phyloP scores from a whole-genome alignment of 1,140 invertebrate species.

The Archivesica marissinica region DNA sequence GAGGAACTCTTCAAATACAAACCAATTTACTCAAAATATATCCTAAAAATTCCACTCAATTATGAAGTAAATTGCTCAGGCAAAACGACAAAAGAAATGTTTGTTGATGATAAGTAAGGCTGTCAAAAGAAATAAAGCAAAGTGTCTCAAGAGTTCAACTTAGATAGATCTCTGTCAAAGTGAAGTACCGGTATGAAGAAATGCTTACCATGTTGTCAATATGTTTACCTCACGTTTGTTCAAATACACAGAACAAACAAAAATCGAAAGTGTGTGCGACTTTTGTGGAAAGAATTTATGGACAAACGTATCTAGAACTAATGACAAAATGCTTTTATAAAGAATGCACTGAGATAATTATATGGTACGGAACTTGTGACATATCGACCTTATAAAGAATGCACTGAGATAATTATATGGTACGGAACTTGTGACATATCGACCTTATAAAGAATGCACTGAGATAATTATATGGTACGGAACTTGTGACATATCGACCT shows the following conservation, averaged over 20 bases:
- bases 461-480: no score
- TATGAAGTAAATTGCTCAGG: conserved; percentile 5
- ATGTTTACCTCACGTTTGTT: conserved; percentile 19
- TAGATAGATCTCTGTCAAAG: conserved; percentile 2
- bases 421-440: not conserved
- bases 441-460: not conserved
- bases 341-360: not conserved
- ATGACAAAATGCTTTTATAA: not conserved
- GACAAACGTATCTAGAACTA: not conserved
- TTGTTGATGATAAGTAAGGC: not conserved
- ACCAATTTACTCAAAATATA: conserved; percentile 27
- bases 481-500: not conserved
- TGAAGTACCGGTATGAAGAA: not conserved
- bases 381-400: not conserved
- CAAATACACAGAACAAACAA: conserved; percentile 38
- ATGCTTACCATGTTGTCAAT: conserved; percentile 25
- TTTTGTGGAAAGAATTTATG: conserved; percentile 17
- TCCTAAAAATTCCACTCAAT: conserved; percentile 4
- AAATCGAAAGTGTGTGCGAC: conserved; percentile 26
- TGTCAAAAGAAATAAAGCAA: conserved; percentile 17
- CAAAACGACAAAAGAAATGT: conserved; percentile 18
- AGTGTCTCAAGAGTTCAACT: conserved; percentile 4
- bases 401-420: no score
- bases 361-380: no score
- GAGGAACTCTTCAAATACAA: not conserved